Base-by-base conservation (phyloP, 53 echinoderm and acorn worm genomes). In the Antedon mediterranea region DNA sequence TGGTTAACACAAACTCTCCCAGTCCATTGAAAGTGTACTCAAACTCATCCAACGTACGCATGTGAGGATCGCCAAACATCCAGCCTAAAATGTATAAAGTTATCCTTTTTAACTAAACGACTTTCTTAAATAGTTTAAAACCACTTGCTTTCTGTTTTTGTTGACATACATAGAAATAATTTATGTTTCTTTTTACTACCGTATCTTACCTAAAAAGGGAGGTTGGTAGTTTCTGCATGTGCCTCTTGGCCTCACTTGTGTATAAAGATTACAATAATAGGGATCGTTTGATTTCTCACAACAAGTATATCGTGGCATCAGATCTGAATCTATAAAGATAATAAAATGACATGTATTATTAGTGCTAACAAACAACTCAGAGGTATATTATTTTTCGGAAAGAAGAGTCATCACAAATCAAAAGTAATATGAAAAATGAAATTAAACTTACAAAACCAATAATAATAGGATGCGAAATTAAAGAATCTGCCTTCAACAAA, bases 11-110 rank as follows among this genome's bases (percentile, higher is more conserved):
- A 76, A 91, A 94, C 71, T 94, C 94, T 42, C 94, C 94, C 28
- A 94, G 89, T 71, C 94, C 94, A 33, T 94, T 94, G 78, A 94
- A 94, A 32, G 94, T 94, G 82, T 91, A 94, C 37, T 57, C 43
- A 34, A 83, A 85, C 27, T 86, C 94, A 79, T 94, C 94, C 14
- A 94, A 71, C 14, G 89, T 94, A 32, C 85, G 85, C 72, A 94
- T 89, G 82, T 94, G 94, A 44, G 94, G 94, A 74, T 94, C 94
- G 43, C 90, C 94, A 43, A 90, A 70, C 83, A 88, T 87, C 89
- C 88, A 89, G 78, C 86, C 94, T 94, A 44, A 71, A 20, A 79
- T 18, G 20, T 11, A 15, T 11, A 13, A 57, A 57, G 57, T 57
- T 41, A 41, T 41, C 13, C 13, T 41, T 41, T n/a, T 41, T 41